A percentile compares a stretch with the other conserved stretches of the same genome.
phyloP scores from a whole-genome alignment of 2,888 invertebrate genomes.

The Diachrysia chrysitis region DNA sequence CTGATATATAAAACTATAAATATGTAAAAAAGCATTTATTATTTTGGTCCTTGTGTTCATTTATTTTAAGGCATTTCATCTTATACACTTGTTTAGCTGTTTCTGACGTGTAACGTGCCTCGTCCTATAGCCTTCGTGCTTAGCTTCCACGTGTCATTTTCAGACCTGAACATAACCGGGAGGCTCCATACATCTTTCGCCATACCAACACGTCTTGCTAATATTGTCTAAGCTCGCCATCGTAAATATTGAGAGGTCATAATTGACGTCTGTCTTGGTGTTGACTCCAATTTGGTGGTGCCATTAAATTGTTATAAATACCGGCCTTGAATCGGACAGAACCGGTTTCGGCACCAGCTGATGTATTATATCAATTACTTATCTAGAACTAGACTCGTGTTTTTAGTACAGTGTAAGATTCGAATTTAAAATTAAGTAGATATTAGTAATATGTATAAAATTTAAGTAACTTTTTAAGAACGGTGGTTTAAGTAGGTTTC shows the following conservation, averaged over 20 bases:
- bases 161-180: neutral
- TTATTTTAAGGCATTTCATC: neutral
- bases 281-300: slow-evolving; percentile 45
- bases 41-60: neutral
- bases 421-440: neutral
- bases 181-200: neutral
- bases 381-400: slow-evolving; percentile 36
- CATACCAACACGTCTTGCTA: neutral
- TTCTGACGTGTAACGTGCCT: neutral
- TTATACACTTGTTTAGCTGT: neutral
- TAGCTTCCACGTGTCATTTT: neutral
- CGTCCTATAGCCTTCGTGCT: neutral
- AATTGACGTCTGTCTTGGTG: slow-evolving; percentile 35
- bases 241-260: slow-evolving; percentile 47
- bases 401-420: slow-evolving; percentile 11
- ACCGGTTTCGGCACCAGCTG: slow-evolving; percentile 46
- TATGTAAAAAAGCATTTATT: neutral
- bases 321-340: slow-evolving; percentile 26
- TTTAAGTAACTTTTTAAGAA: neutral
- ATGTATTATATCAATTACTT: slow-evolving; percentile 48
- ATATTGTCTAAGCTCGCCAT: slow-evolving; percentile 1
- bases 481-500: slow-evolving; percentile 4
- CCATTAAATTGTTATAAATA: slow-evolving; percentile 55
- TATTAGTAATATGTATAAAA: neutral
- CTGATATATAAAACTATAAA: neutral